Evolutionary conservation across 2,113 vertebrate species (phyloP).

Genomic region (Leiothrix lutea): DNA sequence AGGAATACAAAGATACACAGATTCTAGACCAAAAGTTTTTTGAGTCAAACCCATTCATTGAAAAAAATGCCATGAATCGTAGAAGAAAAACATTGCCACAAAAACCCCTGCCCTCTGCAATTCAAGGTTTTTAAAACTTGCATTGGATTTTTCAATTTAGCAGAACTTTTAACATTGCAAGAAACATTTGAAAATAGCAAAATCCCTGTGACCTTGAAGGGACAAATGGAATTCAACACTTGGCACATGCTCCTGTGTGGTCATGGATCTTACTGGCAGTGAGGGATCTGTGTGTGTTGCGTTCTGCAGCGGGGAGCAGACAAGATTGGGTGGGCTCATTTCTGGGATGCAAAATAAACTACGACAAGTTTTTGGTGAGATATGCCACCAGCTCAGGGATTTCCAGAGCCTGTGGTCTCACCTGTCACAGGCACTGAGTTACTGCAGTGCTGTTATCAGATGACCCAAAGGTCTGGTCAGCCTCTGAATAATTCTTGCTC

Average conservation of each 20-base stretch:
- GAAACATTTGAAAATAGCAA: not conserved
- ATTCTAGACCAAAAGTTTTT: not conserved
- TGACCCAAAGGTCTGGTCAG: not conserved
- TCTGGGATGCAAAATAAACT: not conserved
- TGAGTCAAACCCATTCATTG: not conserved
- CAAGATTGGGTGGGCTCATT: not conserved
- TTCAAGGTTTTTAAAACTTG: not conserved
- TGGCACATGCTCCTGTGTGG: rapidly evolving
- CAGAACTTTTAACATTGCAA: not conserved
- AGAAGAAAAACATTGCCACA: not conserved
- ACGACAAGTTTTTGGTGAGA: not conserved
- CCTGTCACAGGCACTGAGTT: not conserved
- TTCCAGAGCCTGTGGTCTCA: not conserved
- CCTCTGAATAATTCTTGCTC: not conserved
- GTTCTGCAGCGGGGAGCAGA: not conserved
- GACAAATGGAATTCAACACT: not conserved
- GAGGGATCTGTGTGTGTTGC: not conserved
- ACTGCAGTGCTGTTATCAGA: not conserved
- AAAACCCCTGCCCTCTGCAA: rapidly evolving
- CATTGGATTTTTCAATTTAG: not conserved
- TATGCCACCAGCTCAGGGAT: not conserved
- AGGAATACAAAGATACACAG: not conserved
- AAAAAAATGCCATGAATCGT: not conserved
- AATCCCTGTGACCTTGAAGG: not conserved
- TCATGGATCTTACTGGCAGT: not conserved